Evolutionary conservation across 2,797 vertebrate species (phyloP).

Genomic region (Stomatorhinus walkeri): DNA sequence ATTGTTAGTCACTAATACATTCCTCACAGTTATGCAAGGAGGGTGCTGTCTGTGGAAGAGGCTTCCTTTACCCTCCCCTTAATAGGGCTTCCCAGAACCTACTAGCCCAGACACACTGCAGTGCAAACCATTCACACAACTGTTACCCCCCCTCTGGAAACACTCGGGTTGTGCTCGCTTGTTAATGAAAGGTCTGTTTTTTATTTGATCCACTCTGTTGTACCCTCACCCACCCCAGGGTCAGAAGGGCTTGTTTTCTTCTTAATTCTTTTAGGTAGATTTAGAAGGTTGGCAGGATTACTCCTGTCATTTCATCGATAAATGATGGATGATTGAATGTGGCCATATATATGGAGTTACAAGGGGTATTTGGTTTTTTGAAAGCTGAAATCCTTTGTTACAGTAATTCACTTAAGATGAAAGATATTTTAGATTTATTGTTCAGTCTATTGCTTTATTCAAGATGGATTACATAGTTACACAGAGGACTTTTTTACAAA

Average conservation of each 20-base stretch:
- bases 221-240: not conserved
- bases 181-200: not conserved
- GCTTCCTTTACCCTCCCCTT: not conserved
- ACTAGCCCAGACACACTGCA: not conserved
- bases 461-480: not conserved
- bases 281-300: not conserved
- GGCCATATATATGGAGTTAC: not conserved
- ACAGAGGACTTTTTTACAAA: not conserved
- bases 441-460: not conserved
- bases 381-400: not conserved
- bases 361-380: not conserved
- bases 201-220: not conserved
- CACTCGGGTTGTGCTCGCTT: not conserved
- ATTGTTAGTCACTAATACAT: slow-evolving; percentile 3
- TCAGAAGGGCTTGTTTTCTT: not conserved
- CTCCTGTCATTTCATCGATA: not conserved
- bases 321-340: not conserved
- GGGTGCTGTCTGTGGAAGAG: not conserved
- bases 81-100: not conserved
- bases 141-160: not conserved
- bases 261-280: not conserved
- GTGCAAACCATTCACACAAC: not conserved
- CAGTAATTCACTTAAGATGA: not conserved
- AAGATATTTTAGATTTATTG: not conserved
- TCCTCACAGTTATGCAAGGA: not conserved